Conservation (phyloP, 2,797 vertebrate species). For the Schizopygopsis pylzovi region DNA sequence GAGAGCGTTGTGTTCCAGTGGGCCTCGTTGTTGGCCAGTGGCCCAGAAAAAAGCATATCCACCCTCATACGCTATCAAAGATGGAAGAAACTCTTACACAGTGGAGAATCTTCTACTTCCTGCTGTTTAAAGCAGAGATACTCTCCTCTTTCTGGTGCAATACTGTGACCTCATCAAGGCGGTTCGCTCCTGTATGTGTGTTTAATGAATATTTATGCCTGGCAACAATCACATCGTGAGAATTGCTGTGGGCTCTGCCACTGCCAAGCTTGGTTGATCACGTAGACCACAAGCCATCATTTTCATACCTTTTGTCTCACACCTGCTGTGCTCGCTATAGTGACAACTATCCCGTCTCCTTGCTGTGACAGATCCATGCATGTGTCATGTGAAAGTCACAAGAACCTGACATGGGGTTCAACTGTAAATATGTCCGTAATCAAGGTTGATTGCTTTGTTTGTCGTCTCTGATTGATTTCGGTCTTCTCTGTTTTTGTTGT, state of each 20-base stretch:
- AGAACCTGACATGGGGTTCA: background rate
- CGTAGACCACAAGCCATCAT: constrained; percentile 23
- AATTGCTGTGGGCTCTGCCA: constrained; percentile 57
- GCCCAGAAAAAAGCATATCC: constrained; percentile 57
- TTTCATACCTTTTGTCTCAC: constrained; percentile 41
- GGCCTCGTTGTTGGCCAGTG: constrained; percentile 52
- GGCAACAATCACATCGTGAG: constrained; percentile 64
- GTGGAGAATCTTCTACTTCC: constrained; percentile 12
- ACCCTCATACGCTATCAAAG: constrained; percentile 45
- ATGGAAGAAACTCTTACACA: constrained; percentile 58
- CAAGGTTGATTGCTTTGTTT: constrained; percentile 19
- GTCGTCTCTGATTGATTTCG: background rate
- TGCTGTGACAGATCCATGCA: background rate
- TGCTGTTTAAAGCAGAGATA: constrained; percentile 41
- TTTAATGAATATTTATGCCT: constrained; percentile 73
- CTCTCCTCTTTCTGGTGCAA: constrained; percentile 61
- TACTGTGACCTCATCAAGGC: constrained; percentile 66
- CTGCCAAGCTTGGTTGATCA: constrained; percentile 30
- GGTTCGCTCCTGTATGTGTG: constrained; percentile 51
- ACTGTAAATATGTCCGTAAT: constrained; percentile 23
- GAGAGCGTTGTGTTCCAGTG: constrained; percentile 44
- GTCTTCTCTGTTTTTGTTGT: background rate
- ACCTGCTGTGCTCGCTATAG: constrained; percentile 29
- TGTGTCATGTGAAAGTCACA: constrained; percentile 22
- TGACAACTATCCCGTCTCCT: constrained; percentile 25